Evolutionary conservation across 2,888 invertebrate species (phyloP).

Genomic region (Tetheella fluctuosa): DNA sequence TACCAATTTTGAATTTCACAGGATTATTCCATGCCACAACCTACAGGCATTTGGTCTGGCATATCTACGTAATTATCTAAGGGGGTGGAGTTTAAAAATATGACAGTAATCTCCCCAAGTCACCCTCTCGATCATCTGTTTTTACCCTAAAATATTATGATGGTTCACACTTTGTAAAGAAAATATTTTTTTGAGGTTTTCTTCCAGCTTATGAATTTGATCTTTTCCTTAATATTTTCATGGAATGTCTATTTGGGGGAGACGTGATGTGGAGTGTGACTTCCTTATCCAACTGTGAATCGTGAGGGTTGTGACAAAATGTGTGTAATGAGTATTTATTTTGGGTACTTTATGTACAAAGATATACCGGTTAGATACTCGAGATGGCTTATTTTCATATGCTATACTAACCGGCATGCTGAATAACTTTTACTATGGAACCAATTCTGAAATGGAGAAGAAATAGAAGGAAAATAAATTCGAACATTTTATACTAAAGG

Average conservation of each 20-base stretch:
- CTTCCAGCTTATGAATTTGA: conserved; percentile 16
- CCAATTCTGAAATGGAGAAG: too few species aligned
- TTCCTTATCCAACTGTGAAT: background rate
- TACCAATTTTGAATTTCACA: background rate
- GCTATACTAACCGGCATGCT: too few species aligned
- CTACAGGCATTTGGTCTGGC: background rate
- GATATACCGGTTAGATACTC: too few species aligned
- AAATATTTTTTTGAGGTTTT: conserved; percentile 15
- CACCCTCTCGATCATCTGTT: conserved; percentile 35
- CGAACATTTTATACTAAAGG: too few species aligned
- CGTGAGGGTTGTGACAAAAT: background rate
- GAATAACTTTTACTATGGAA: too few species aligned
- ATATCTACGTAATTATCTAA: conserved; percentile 43
- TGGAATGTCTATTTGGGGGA: background rate
- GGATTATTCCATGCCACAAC: background rate
- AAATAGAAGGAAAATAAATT: too few species aligned
- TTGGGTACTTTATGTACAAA: too few species aligned
- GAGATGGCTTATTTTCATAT: too few species aligned
- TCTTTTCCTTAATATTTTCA: conserved; percentile 19
- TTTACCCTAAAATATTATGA: conserved; percentile 35
- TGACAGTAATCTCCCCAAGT: conserved; percentile 48
- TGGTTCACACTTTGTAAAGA: conserved; percentile 23
- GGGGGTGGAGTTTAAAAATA: conserved; percentile 45
- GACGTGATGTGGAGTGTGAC: background rate
- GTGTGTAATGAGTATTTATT: background rate